phyloP scores from a whole-genome alignment of 1,140 invertebrate genomes.

The Coelopa frigida region DNA sequence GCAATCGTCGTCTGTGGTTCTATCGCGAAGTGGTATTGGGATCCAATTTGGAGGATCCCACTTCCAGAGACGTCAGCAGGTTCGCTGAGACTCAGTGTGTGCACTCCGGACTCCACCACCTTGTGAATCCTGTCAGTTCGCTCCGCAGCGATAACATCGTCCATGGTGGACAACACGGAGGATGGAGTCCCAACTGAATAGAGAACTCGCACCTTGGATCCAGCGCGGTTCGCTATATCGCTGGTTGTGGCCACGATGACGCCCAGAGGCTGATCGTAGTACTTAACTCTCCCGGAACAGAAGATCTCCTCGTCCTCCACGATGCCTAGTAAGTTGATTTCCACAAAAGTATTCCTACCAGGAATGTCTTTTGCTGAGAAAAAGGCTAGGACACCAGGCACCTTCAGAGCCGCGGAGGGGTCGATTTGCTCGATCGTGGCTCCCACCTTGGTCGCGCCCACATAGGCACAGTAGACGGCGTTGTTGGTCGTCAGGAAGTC shows the following conservation, averaged over 20 bases:
- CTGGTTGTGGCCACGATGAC: constrained; percentile 59
- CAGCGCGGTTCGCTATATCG: constrained; percentile 54
- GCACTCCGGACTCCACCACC: neutral
- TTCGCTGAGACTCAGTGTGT: constrained; percentile 13
- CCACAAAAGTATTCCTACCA: constrained; percentile 53
- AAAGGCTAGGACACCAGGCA: constrained; percentile 62
- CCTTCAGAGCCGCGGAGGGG: constrained; percentile 50
- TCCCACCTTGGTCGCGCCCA: constrained; percentile 49
- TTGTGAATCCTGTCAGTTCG: constrained; percentile 17
- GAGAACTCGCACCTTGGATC: constrained; percentile 56
- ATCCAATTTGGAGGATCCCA: constrained; percentile 32
- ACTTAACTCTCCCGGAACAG: constrained; percentile 48
- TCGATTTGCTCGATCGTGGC: constrained; percentile 54
- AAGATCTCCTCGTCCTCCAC: constrained; percentile 46
- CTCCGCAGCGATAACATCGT: constrained; percentile 51
- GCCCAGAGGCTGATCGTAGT: constrained; percentile 65
- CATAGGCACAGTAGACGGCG: constrained; percentile 60
- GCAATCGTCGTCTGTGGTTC: constrained; percentile 58
- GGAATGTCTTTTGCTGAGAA: constrained; percentile 67
- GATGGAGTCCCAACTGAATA: constrained; percentile 46
- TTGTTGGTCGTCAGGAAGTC: constrained; percentile 51
- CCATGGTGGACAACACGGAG: constrained; percentile 46
- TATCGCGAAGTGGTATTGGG: constrained; percentile 51
- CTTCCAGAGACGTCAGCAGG: constrained; percentile 18
- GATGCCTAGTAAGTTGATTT: constrained; percentile 30